Evolutionary conservation across 1,140 invertebrate species (phyloP).

Genomic region (Ctenoplectra terminalis): DNA sequence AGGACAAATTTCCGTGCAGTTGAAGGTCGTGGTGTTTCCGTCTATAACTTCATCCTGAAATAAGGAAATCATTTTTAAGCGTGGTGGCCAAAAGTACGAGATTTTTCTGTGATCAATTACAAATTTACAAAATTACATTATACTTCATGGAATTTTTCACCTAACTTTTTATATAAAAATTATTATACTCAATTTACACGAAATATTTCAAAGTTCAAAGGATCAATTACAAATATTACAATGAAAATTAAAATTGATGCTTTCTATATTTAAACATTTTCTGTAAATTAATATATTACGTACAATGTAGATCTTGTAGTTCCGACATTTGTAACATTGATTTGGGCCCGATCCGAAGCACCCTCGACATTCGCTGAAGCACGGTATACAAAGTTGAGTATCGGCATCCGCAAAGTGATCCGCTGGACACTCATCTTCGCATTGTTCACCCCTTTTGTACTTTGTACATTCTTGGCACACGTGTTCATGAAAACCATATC

Average conservation of each 20-base stretch:
- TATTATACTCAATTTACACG: too few species aligned
- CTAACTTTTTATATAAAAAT: too few species aligned
- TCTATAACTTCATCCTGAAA: conserved; percentile 83
- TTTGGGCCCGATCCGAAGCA: conserved; percentile 91
- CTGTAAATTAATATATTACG: conserved; percentile 56
- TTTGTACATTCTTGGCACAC: conserved; percentile 93
- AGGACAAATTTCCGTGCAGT: conserved; percentile 94
- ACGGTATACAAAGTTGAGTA: conserved; percentile 89
- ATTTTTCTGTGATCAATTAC: too few species aligned
- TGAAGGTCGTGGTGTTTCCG: conserved; percentile 88
- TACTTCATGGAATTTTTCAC: neutral
- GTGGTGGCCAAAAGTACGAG: too few species aligned
- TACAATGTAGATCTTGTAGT: conserved; percentile 91
- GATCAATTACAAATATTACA: too few species aligned
- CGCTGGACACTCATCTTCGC: conserved; percentile 93
- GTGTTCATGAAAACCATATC: conserved; percentile 93
- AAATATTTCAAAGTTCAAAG: too few species aligned
- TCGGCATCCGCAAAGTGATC: conserved; percentile 92
- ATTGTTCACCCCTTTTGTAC: conserved; percentile 94
- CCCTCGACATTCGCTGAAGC: conserved; percentile 91
- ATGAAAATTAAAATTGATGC: too few species aligned
- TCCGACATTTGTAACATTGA: conserved; percentile 93
- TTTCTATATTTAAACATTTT: neutral
- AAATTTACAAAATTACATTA: neutral
- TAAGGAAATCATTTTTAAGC: too few species aligned